Evolutionary conservation across 2,888 invertebrate species (phyloP).

Genomic region (Drosophila putrida): DNA sequence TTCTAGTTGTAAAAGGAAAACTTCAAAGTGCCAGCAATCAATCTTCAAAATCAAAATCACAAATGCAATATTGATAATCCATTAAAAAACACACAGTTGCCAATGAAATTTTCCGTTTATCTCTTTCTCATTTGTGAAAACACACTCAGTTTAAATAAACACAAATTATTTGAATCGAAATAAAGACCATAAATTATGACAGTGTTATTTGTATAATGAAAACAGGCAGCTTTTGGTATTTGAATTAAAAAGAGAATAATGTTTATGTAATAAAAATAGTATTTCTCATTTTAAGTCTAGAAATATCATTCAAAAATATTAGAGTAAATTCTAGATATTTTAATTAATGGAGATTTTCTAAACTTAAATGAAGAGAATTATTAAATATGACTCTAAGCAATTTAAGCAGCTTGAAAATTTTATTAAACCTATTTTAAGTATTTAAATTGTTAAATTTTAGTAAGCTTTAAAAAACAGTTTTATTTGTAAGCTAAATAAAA

Average conservation of each 20-base stretch:
- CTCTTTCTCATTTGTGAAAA: neutral
- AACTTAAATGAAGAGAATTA: too few relatives aligned
- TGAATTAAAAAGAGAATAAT: neutral
- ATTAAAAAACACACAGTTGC: conserved; percentile 4
- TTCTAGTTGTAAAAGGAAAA: conserved; percentile 5
- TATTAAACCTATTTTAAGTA: too few relatives aligned
- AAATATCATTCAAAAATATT: too few relatives aligned
- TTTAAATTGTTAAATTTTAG: too few relatives aligned
- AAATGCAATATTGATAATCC: conserved; percentile 22
- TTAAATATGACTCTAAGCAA: too few relatives aligned
- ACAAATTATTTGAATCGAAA: neutral
- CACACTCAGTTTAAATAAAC: conserved; percentile 5
- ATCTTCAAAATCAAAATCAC: conserved; percentile 14
- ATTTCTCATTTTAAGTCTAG: too few relatives aligned
- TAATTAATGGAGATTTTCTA: too few relatives aligned
- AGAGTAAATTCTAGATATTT: too few relatives aligned
- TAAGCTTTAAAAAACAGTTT: too few relatives aligned
- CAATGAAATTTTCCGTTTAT: neutral
- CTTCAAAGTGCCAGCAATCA: conserved; percentile 25
- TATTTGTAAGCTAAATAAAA: too few relatives aligned
- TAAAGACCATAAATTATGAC: neutral
- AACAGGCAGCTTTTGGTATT: neutral
- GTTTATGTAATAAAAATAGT: too few relatives aligned
- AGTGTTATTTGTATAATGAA: neutral
- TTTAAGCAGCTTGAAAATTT: too few relatives aligned